Evolutionary conservation across 2,797 vertebrate genomes (phyloP).

Genomic region (Poecilia gillii): DNA sequence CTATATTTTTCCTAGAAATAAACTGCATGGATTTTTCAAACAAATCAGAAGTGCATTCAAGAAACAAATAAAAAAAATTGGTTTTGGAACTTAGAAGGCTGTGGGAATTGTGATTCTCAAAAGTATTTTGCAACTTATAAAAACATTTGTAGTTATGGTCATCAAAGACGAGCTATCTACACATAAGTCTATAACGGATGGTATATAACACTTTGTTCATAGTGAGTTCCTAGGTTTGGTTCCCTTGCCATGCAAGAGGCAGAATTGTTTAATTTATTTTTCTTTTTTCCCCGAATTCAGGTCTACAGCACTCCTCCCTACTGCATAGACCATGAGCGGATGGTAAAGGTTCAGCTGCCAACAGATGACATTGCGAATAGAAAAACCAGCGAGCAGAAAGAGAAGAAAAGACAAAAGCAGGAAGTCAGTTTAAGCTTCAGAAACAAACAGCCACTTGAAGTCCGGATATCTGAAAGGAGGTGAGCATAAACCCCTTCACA

Average conservation of each 20-base stretch:
- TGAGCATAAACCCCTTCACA: constrained; percentile 76
- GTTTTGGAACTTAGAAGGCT: background rate
- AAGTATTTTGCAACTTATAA: background rate
- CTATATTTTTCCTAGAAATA: background rate
- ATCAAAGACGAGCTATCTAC: background rate
- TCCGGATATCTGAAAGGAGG: constrained; percentile 89
- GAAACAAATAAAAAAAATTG: background rate
- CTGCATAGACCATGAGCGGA: constrained; percentile 79
- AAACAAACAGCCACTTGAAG: constrained; percentile 81
- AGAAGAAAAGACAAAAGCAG: constrained; percentile 15
- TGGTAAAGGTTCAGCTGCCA: constrained; percentile 77
- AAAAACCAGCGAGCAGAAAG: constrained; percentile 68
- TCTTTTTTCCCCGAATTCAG: constrained; percentile 79
- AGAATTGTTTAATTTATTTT: constrained; percentile 81
- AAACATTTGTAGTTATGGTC: background rate
- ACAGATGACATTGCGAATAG: constrained; percentile 69
- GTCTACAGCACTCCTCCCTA: constrained; percentile 81
- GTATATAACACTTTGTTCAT: constrained; percentile 59
- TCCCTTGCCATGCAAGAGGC: constrained; percentile 74
- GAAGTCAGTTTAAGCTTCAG: constrained; percentile 75
- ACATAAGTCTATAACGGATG: constrained; percentile 19
- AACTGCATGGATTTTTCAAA: background rate
- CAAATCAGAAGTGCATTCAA: background rate
- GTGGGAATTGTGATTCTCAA: background rate
- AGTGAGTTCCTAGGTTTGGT: constrained; percentile 75